Percentiles rank a stretch among this genome's conserved stretches.
Evolutionary conservation across 2,797 vertebrate genomes (phyloP).

Genomic region (Dendrocincla tyrannina): DNA sequence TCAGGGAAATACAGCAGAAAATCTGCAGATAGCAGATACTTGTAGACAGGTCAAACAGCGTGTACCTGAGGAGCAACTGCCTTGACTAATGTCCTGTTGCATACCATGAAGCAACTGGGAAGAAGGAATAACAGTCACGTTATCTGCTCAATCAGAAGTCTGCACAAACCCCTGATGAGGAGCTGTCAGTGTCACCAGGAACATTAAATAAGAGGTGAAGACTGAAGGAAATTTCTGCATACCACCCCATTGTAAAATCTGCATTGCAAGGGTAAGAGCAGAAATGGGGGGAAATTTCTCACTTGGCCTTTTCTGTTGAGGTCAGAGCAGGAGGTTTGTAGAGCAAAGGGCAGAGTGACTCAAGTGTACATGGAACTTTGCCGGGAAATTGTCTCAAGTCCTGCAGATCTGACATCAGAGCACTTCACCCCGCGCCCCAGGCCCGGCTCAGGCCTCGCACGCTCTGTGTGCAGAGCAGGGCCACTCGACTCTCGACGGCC

Average conservation of each 20-base stretch:
- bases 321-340: not conserved
- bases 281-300: not conserved
- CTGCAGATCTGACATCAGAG: not conserved
- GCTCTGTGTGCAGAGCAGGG: not conserved
- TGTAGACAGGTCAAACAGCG: not conserved
- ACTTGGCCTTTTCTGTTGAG: not conserved
- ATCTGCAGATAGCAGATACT: not conserved
- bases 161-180: not conserved
- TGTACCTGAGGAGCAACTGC: not conserved
- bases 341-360: slow-evolving; percentile 17
- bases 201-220: not conserved
- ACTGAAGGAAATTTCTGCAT: not conserved
- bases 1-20: not conserved
- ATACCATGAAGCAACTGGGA: not conserved
- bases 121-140: not conserved
- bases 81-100: not conserved
- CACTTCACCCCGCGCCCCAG: not conserved
- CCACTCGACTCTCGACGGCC: rapidly evolving
- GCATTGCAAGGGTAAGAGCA: not conserved
- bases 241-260: not conserved
- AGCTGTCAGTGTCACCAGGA: not conserved
- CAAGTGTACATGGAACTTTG: not conserved
- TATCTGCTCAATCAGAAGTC: not conserved
- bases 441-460: not conserved
- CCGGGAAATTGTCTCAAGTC: not conserved